Base-by-base conservation (phyloP, 2,797 vertebrate genomes). In the Enteromius unitaeniatus region DNA sequence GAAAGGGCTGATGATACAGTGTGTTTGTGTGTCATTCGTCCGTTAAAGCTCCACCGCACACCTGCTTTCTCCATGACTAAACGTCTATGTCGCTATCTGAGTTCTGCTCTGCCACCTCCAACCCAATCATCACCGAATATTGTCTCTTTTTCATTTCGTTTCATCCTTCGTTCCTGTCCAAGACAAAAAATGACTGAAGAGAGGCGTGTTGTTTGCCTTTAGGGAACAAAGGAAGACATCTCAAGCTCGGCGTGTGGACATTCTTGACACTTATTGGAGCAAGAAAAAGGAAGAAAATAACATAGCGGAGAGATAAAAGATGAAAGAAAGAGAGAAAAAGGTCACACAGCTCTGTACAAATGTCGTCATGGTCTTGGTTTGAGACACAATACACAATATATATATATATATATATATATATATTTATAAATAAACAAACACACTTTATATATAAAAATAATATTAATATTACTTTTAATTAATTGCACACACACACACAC, bases 51-150 rank as follows among this genome's bases (percentile, higher is more conserved):
- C 74, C 21, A 76, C 70, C 64, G 53, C 28, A 68, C 87, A 88
- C 82, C 87, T 88, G 87, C 79, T 84, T 84, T 88, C 76, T 79
- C 84, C 87, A 84, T 86, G 87, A 82, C 85, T 86, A 82, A 40
- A 79, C 42, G 5, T 86, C 79, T 81, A 80, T 84, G 77, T 26
- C 6, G 23, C 55, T 68, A 53, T 83, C 58, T 62, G 49, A 28
- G 68, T 74, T 83, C 69, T 65, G 42, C 31, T 53, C 58, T 10
- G 42, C 45, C 81, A 75, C 60, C 67, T 73, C 58, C 37, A 45
- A 84, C 26, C 49, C 74, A 84, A 84, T 81, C 74, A 84, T 81
- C 78, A 75, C 51, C 34, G 49, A 85, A 86, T 69, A 88, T 74
- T 72, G 83, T 83, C 81, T 79, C 74, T 73, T 58, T 60, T 73